Evolutionary conservation across 2,113 vertebrate genomes (phyloP).

Genomic region (Campylomormyrus tamandua): DNA sequence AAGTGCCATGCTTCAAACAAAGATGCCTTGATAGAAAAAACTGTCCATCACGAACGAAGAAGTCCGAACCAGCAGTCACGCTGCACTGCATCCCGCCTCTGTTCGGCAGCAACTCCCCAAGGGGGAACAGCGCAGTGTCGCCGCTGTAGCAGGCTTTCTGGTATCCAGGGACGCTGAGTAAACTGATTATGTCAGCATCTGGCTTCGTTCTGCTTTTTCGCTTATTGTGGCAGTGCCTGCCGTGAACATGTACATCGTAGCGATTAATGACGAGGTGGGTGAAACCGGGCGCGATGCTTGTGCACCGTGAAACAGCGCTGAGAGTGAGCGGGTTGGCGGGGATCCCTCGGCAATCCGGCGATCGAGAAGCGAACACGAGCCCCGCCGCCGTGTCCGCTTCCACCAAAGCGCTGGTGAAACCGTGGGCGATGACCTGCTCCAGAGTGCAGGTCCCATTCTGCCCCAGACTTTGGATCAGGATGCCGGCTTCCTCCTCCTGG

Average conservation of each 20-base stretch:
- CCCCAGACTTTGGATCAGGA: constrained; percentile 41
- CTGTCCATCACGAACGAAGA: constrained; percentile 52
- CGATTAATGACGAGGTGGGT: constrained; percentile 55
- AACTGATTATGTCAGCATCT: constrained; percentile 59
- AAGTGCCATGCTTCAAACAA: constrained; percentile 53
- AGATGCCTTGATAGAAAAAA: constrained; percentile 55
- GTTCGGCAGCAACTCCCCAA: constrained; percentile 48
- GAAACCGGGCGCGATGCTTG: constrained; percentile 51
- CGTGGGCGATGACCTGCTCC: constrained; percentile 59
- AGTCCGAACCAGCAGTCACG: constrained; percentile 38
- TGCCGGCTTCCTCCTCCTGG: constrained; percentile 43
- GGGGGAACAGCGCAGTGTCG: constrained; percentile 44
- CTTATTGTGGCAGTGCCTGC: constrained; percentile 52
- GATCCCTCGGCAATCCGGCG: constrained; percentile 45
- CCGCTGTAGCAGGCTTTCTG: constrained; percentile 44
- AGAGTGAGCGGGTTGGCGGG: constrained; percentile 57
- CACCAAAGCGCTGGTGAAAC: constrained; percentile 48
- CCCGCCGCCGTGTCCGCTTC: constrained; percentile 43
- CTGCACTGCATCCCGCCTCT: constrained; percentile 39
- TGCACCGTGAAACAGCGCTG: constrained; percentile 26
- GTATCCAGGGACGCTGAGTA: constrained; percentile 34
- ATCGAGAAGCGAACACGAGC: constrained; percentile 44
- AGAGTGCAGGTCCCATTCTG: constrained; percentile 48
- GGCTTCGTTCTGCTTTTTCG: constrained; percentile 44
- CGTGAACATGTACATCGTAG: constrained; percentile 60